Conservation (phyloP, 2,113 vertebrate species). For the Rallus limicola region DNA sequence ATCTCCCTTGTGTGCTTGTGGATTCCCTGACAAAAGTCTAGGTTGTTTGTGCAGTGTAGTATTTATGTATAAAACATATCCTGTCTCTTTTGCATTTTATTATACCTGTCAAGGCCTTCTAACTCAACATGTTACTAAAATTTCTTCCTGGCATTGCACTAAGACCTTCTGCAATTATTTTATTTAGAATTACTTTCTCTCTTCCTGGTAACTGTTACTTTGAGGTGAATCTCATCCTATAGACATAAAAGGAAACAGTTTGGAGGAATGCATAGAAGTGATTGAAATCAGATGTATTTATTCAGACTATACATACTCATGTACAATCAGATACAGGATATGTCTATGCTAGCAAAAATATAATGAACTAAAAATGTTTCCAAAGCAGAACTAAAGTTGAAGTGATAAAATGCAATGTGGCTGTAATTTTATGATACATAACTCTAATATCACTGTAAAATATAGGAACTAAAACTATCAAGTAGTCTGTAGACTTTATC, state of each 20-base stretch:
- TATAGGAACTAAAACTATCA: background rate
- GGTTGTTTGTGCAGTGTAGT: background rate
- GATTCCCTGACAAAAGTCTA: background rate
- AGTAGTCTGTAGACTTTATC: background rate
- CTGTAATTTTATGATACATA: conserved; percentile 12
- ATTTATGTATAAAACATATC: background rate
- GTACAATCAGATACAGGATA: background rate
- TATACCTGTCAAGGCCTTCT: background rate
- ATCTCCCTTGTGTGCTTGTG: background rate
- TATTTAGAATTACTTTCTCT: background rate
- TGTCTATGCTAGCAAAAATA: background rate
- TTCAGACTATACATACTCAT: background rate
- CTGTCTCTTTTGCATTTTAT: background rate
- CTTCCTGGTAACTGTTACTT: background rate
- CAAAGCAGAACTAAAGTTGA: conserved; percentile 5
- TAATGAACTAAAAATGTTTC: background rate
- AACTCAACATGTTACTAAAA: background rate
- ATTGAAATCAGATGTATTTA: background rate
- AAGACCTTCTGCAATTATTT: background rate
- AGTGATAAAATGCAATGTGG: conserved; percentile 30
- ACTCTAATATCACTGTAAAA: conserved; percentile 33
- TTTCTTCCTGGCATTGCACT: background rate
- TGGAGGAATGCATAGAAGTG: background rate
- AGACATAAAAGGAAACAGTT: background rate
- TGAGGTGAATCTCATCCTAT: background rate